phyloP scores from a whole-genome alignment of 2,113 vertebrate species.

The Colinus virginianus region DNA sequence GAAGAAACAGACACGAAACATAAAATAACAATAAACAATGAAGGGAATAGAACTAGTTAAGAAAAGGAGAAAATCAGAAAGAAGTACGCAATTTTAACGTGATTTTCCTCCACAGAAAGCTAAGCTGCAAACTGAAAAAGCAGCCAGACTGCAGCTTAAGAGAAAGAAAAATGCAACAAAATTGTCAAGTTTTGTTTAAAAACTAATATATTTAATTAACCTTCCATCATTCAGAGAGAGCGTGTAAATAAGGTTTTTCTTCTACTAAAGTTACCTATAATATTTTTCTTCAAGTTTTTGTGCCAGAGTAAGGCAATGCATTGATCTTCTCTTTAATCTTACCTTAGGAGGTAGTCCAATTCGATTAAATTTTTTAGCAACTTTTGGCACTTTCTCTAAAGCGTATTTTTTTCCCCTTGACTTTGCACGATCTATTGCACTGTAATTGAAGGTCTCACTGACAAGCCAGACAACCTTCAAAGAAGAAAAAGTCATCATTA shows the following conservation, averaged over 20 bases:
- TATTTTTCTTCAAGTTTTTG: neutral
- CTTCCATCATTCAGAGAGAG: neutral
- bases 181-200: neutral
- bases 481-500: neutral
- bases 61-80: neutral
- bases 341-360: constrained; percentile 98
- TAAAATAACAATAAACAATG: neutral
- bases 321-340: constrained; percentile 23
- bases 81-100: neutral
- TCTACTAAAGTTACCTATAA: neutral
- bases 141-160: neutral
- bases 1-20: neutral
- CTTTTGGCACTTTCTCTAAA: constrained; percentile 96
- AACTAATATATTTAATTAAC: neutral
- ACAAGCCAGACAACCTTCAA: constrained; percentile 92
- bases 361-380: constrained; percentile 94
- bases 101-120: neutral
- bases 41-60: neutral
- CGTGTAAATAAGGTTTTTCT: neutral
- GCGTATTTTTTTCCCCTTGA: constrained; percentile 97
- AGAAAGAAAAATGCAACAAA: neutral
- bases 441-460: constrained; percentile 97
- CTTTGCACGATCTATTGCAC: constrained; percentile 94
- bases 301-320: neutral
- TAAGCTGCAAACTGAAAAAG: neutral